Conservation (phyloP, 1,140 invertebrate genomes). For the Globodera ellingtonae region DNA sequence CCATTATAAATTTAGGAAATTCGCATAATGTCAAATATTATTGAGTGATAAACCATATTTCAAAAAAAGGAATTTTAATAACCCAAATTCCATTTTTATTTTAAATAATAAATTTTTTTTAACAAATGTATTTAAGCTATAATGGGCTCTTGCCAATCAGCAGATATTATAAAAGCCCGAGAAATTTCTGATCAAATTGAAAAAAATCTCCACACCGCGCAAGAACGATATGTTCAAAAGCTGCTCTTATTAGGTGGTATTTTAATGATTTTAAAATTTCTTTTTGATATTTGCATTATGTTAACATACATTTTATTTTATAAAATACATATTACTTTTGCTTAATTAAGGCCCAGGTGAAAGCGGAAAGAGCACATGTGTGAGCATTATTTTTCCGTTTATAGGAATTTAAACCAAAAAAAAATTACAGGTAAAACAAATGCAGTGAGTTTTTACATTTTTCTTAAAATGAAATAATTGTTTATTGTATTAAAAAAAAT, state of each 20-base stretch:
- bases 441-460: slow-evolving; percentile 1
- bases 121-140: background rate
- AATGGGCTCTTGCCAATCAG: slow-evolving; percentile 32
- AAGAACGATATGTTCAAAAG: slow-evolving; percentile 22
- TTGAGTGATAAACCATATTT: background rate
- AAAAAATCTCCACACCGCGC: background rate
- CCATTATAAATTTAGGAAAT: too few species aligned
- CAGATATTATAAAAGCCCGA: background rate
- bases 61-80: background rate
- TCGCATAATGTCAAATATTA: background rate
- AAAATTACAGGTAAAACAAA: slow-evolving; percentile 15
- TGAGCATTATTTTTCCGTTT: slow-evolving; percentile 82
- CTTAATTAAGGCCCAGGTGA: slow-evolving; percentile 77
- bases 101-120: too few species aligned
- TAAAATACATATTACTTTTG: background rate
- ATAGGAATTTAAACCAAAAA: background rate
- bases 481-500: slow-evolving; percentile 9
- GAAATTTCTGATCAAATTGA: slow-evolving; percentile 25
- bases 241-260: slow-evolving; percentile 28
- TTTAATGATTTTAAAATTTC: slow-evolving; percentile 9
- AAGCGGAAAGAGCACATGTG: slow-evolving; percentile 92
- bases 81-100: background rate
- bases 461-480: background rate
- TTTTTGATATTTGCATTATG: background rate
- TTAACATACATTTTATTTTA: slow-evolving; percentile 2